phyloP scores from a whole-genome alignment of 2,888 invertebrate genomes.

The Diaprepes abbreviatus region DNA sequence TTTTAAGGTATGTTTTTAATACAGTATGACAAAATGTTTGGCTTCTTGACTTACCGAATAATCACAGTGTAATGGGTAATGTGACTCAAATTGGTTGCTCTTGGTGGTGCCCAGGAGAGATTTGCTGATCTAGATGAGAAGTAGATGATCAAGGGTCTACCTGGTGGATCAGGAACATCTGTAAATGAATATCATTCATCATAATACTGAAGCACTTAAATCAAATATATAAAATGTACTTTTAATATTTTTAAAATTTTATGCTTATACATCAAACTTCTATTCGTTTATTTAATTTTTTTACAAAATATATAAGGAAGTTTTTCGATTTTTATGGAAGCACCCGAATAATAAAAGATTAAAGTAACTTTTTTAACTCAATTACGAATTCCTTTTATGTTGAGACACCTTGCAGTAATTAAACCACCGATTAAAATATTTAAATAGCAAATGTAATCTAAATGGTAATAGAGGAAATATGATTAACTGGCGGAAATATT shows the following conservation, averaged over 20 bases:
- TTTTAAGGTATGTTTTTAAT: no score
- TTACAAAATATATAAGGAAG: no score
- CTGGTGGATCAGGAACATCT: constrained; percentile 81
- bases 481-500: constrained; percentile 27
- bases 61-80: constrained; percentile 81
- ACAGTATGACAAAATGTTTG: no score
- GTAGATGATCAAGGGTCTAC: constrained; percentile 78
- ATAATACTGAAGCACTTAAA: constrained; percentile 22
- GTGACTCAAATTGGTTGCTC: constrained; percentile 77
- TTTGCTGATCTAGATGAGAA: constrained; percentile 82
- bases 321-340: no score
- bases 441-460: constrained; percentile 34
- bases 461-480: constrained; percentile 38
- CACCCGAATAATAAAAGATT: constrained; percentile 14
- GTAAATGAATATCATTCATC: constrained; percentile 57
- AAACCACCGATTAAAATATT: constrained; percentile 32
- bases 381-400: constrained; percentile 36
- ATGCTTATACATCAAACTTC: no score
- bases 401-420: constrained; percentile 27
- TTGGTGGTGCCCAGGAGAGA: constrained; percentile 81
- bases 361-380: constrained; percentile 19
- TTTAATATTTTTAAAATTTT: no score
- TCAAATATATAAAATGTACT: no score
- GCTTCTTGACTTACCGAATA: constrained; percentile 80
- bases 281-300: no score